Conservation (phyloP, 2,113 vertebrate genomes). For the Phycodurus eques region DNA sequence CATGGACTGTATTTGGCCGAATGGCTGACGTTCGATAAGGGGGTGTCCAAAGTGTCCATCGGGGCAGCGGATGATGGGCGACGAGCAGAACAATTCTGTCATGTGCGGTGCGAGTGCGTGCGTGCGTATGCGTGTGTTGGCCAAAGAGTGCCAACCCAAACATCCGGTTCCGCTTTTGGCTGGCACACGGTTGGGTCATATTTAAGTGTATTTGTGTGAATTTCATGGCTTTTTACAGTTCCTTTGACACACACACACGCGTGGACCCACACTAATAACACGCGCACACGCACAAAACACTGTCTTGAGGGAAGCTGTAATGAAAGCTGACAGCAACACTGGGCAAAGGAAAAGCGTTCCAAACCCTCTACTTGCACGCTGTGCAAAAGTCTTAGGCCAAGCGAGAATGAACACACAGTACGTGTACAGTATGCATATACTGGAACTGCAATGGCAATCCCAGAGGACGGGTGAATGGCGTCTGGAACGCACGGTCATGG, state of each 20-base stretch:
- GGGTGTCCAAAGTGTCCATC: neutral
- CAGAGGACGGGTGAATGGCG: neutral
- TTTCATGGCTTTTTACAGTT: slow-evolving; percentile 3
- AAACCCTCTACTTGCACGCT: slow-evolving; percentile 17
- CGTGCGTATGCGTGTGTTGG: slow-evolving; percentile 11
- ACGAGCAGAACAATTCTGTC: too few relatives aligned
- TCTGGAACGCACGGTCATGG: neutral
- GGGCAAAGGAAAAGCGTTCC: slow-evolving; percentile 31
- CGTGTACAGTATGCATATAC: too few relatives aligned
- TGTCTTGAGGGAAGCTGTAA: slow-evolving; percentile 39
- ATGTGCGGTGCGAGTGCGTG: neutral
- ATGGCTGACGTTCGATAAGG: neutral
- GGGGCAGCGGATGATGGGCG: slow-evolving; percentile 6
- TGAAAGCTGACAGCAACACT: slow-evolving; percentile 48
- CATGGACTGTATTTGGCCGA: neutral
- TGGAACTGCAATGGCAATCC: neutral
- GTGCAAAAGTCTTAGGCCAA: neutral
- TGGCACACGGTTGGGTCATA: slow-evolving; percentile 21
- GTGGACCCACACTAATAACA: slow-evolving; percentile 11
- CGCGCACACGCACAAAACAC: slow-evolving; percentile 6
- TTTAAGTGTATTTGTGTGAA: slow-evolving; percentile 14
- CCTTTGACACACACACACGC: slow-evolving; percentile 11
- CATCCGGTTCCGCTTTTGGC: slow-evolving; percentile 23
- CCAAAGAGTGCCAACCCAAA: slow-evolving; percentile 53
- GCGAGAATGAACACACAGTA: neutral